phyloP scores from a whole-genome alignment of 2,113 vertebrate genomes.

The Malaclemys terrapin region DNA sequence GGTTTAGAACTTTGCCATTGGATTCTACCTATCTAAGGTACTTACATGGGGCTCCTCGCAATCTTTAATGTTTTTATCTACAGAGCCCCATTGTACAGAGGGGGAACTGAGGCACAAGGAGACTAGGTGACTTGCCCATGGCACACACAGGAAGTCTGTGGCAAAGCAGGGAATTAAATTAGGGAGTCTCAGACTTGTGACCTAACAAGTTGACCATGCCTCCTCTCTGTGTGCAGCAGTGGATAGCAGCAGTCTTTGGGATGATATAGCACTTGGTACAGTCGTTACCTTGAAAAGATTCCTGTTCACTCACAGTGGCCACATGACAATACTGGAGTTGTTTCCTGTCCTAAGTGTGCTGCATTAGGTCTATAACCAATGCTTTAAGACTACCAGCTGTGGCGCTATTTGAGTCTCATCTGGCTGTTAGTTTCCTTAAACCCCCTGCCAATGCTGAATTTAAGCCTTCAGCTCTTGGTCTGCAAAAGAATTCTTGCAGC shows the following conservation, averaged over 20 bases:
- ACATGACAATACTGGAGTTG: background rate
- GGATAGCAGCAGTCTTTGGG: background rate
- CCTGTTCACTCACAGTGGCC: background rate
- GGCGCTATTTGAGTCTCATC: conserved; percentile 5
- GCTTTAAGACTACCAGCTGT: conserved; percentile 20
- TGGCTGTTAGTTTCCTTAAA: background rate
- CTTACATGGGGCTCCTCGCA: background rate
- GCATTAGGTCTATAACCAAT: background rate
- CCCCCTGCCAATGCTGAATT: background rate
- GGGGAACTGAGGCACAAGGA: background rate
- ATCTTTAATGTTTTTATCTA: background rate
- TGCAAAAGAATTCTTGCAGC: background rate
- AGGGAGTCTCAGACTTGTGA: background rate
- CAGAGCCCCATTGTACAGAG: background rate
- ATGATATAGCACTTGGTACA: background rate
- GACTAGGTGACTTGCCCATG: rapidly evolving
- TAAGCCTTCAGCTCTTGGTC: background rate
- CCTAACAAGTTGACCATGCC: background rate
- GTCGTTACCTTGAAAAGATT: background rate
- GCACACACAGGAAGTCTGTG: background rate
- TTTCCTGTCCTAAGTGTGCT: rapidly evolving
- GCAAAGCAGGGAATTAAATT: background rate
- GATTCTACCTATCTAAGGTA: background rate
- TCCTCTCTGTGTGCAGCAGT: background rate
- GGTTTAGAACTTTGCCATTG: background rate